Evolutionary conservation across 2,113 vertebrate species (phyloP).

Genomic region (Xenopus tropicalis): UCB_Xtro_10.0 CM004448.2:88689501-88690000

Average conservation of each 20-base stretch:
- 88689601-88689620: conserved; percentile 2
- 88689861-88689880: too few species aligned
- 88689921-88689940: too few species aligned
- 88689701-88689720: conserved; percentile 17
- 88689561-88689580: conserved; percentile 33
- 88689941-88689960: too few species aligned
- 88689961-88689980: too few species aligned
- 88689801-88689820: neutral
- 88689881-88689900: too few species aligned
- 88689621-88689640: conserved; percentile 19
- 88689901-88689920: too few species aligned
- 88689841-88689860: too few species aligned
- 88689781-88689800: neutral
- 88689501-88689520: conserved; percentile 32
- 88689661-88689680: conserved; percentile 3
- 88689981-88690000: too few species aligned
- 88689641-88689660: conserved; percentile 9
- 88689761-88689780: conserved; percentile 9
- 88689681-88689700: conserved; percentile 10
- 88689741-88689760: conserved; percentile 20
- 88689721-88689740: conserved; percentile 22
- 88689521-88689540: conserved; percentile 37
- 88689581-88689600: conserved; percentile 30
- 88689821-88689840: too few species aligned
- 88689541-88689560: conserved; percentile 47